Evolutionary conservation across 2,113 vertebrate species (phyloP).

Genomic region (Brachypodius melanocephalos): DNA sequence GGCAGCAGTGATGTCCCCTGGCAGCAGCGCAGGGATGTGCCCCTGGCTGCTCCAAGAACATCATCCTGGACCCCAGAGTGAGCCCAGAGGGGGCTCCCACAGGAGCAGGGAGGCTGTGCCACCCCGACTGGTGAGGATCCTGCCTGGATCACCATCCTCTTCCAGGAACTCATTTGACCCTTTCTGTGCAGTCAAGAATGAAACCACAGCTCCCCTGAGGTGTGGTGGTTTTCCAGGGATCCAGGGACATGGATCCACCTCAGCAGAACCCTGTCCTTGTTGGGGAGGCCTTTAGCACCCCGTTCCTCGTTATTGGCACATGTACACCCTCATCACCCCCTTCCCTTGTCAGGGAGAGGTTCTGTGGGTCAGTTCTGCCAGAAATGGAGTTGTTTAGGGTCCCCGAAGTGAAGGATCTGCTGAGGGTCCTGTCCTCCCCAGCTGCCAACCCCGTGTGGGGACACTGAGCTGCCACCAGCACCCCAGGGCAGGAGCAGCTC

Average conservation of each 20-base stretch:
- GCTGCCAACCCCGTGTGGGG: neutral
- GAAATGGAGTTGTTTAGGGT: neutral
- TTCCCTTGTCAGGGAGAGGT: neutral
- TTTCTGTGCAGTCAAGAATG: neutral
- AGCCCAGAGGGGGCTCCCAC: accelerated
- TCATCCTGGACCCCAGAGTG: accelerated
- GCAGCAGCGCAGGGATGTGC: neutral
- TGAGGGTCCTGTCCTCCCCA: neutral
- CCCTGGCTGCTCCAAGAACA: accelerated
- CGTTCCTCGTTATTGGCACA: accelerated
- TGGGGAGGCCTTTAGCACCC: neutral
- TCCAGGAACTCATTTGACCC: neutral
- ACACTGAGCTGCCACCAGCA: neutral
- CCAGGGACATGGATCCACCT: neutral
- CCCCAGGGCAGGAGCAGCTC: neutral
- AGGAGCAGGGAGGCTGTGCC: neutral
- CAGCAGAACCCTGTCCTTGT: neutral
- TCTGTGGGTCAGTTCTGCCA: neutral
- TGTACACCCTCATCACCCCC: accelerated
- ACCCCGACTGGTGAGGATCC: neutral
- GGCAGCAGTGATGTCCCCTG: neutral
- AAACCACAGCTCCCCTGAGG: neutral
- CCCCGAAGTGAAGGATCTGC: neutral
- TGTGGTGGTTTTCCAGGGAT: neutral
- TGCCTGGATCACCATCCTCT: neutral